Base-by-base conservation (phyloP, 1,140 invertebrate species). In the Melitaea cinxia region DNA sequence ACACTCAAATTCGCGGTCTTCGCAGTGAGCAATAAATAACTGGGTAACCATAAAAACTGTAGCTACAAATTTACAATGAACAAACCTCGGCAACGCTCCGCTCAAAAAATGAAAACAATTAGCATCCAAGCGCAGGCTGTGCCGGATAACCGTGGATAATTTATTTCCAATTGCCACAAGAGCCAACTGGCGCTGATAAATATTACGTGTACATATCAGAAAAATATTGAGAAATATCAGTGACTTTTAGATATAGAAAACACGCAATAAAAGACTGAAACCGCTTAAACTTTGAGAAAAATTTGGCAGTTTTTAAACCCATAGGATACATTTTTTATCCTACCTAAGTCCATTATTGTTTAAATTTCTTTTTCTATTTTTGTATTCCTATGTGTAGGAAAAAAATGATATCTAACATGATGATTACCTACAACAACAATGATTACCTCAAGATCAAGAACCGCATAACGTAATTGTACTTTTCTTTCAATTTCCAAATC, bases 41-140 rank as follows among this genome's bases (percentile, higher is more conserved):
- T 60, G 61, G 60, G 60, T 55, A 57, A 72, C 68, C 72, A 80
- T 70, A 81, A 77, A 80, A 78, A 72, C 68, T 70, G 64, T 58
- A 64, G 56, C 55, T 63, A 76, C 69, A 69, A 79, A 76, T 79
- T 68, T 68, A 71, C 71, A 66, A 69, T 72, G 69, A 68, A 78
- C 75, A 77, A 75, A 78, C 72, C 71, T 73, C 72, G 45, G 67
- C 49, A 59, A 33, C 66, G 70, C 59, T 76, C 56, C 52, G 59
- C 33, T 54, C 50, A 75, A 83, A 85, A 85, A 83, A 82, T 75
- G 59, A 70, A 79, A 83, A 80, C 78, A 82, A 86, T 84, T 82
- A 85, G 75, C 73, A 70, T 64, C 68, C 63, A 53, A 68, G 60
- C 72, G 72, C 68, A 67, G 68, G 28, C 73, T 68, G 74, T 52